Base-by-base conservation (phyloP, 2,888 invertebrate species). In the Idaea biselata region DNA sequence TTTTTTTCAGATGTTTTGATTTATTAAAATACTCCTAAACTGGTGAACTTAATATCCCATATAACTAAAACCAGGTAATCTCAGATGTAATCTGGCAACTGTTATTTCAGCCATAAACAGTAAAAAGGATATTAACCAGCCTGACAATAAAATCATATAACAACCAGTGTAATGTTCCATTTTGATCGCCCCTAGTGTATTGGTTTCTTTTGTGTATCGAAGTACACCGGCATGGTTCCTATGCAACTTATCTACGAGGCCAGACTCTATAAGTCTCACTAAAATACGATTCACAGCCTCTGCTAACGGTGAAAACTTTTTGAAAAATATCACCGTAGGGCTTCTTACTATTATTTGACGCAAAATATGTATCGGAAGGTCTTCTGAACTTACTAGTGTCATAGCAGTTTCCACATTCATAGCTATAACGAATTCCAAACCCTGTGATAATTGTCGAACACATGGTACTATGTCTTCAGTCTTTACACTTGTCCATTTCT, bases 311-410 rank as follows among this genome's bases (percentile, higher is more conserved):
- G 89, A 89, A 68, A 77, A 86, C 64, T 86, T 89, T 68, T 89
- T 89, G 44, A 86, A 88, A 73, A 83, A 90, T 70, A 89, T 65
- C 1, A 82, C 85, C 0, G 79, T 73, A 0, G 88, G 89, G 62
- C 78, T 80, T 16, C 65, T 73, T 0, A 82, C 63, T n/a, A 91
- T 67, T 63, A 64, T 77, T 61, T 84, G 74, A 0, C 80, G 73
- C 58, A 90, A 64, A 54, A 87, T 78, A 62, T 87, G 81, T 55
- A 88, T 70, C 0, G 69, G 66, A 14, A 78, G 65, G 16, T 76
- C 76, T 55, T 76, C 73, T 16, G 73, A 69, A 57, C 72, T 74
- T 6, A 82, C 72, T 60, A 83, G 73, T 18, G 71, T 60, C 55
- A 76, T 77, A 6, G 79, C 78, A 3, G 79, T 78, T 63, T 82